Conservation (phyloP, 1,140 invertebrate species). For the Cyrtorhinus lividipennis region DNA sequence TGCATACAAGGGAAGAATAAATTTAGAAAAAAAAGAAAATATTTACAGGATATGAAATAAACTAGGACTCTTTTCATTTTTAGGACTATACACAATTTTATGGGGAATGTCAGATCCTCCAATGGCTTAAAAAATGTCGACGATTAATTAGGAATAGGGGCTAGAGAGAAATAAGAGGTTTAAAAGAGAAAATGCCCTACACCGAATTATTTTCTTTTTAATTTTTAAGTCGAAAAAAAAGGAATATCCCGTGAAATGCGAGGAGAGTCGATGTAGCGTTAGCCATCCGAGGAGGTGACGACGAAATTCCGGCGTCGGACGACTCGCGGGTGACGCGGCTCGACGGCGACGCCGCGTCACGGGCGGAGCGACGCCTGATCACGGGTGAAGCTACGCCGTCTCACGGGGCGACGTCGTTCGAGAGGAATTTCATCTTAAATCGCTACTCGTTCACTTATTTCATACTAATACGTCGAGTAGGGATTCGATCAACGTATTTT, state of each 20-base stretch:
- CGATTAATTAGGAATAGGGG: no score
- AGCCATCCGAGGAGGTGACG: conserved; percentile 21
- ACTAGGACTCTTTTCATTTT: conserved; percentile 2
- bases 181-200: conserved; percentile 10
- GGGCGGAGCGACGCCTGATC: neutral
- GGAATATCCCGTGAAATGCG: neutral
- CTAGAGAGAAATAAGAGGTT: conserved; percentile 5
- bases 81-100: conserved; percentile 21
- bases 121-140: conserved; percentile 18
- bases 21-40: neutral
- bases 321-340: neutral
- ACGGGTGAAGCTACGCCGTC: neutral
- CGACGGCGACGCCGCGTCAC: neutral
- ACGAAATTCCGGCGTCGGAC: neutral
- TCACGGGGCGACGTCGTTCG: no score
- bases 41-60: neutral
- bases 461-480: no score
- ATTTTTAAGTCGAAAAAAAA: neutral
- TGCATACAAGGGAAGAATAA: conserved; percentile 19
- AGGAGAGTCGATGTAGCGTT: conserved; percentile 4
- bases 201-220: conserved; percentile 1
- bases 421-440: neutral
- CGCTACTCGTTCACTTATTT: no score
- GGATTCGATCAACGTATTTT: no score
- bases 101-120: conserved; percentile 23